Conservation (phyloP, 2,797 vertebrate species). For the Urocyon cinereoargenteus region DNA sequence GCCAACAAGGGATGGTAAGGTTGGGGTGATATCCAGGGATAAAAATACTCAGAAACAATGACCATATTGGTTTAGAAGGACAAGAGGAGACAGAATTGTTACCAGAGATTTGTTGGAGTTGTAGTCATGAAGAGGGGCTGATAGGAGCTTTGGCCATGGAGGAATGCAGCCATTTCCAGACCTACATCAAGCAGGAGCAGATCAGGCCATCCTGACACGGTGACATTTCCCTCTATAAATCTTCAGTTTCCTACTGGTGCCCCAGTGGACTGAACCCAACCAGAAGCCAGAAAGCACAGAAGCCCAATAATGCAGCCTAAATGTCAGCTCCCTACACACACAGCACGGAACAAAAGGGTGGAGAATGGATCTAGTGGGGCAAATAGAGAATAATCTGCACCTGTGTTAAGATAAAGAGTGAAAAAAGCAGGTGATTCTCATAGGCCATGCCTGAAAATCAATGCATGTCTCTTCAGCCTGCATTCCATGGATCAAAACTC, state of each 20-base stretch:
- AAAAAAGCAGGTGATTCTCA: neutral
- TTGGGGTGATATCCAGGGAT: no score
- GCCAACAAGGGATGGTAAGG: neutral
- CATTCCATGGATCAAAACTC: neutral
- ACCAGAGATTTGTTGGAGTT: neutral
- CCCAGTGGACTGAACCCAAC: neutral
- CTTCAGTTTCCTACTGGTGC: neutral
- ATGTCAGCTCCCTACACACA: neutral
- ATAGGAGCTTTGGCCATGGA: neutral
- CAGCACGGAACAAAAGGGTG: accelerated
- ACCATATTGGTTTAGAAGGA: neutral
- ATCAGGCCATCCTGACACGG: neutral
- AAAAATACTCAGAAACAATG: neutral
- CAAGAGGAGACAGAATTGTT: neutral
- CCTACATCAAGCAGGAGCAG: neutral
- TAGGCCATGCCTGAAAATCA: neutral
- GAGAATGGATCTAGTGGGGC: neutral
- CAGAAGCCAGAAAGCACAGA: neutral
- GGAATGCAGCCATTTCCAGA: neutral
- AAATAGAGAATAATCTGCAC: neutral
- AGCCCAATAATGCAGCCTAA: no score
- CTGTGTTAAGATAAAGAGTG: neutral
- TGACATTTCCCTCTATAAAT: neutral
- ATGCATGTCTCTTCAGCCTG: no score
- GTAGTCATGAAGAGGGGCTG: neutral